Evolutionary conservation across 1,140 invertebrate genomes (phyloP), one percentile per base, ranked within the genome.

Genomic region (Cephus cinctus): DNA sequence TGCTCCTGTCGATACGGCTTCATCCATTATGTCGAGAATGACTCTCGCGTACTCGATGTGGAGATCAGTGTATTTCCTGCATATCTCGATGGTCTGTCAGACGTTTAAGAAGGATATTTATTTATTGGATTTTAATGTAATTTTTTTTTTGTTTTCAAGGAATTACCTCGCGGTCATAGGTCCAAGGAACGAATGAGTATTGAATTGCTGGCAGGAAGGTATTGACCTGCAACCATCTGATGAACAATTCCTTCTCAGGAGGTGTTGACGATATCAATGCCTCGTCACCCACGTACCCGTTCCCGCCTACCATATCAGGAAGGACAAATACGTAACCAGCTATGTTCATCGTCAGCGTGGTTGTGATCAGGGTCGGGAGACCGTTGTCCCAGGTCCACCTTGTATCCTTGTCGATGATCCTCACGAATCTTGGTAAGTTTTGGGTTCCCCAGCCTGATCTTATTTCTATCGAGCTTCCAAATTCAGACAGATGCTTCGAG

Each of bases 241-340:
- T 83, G 58, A 89, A 95, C n/a, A 97, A 74, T 68, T 96, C 89
- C 51, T 85, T 84, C 3, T 81, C 81, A 2, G 85, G 85, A 8
- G 80, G 77, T 16, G n/a, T n/a, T n/a, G n/a, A 52, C 49, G 2
- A 57, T 67, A 2, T 61, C 53, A 16, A 55, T 58, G 19, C 62
- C 16, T 75, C 80, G 65, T 79, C 77, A 25, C 78, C 71, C 9
- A 80, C 70, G 60, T 87, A 90, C 0, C 84, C 88, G 66, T 94
- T 95, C 2, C 94, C 94, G 2, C 94, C 94, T 55, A 98, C 86
- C 88, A 96, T 93, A 64, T 96, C 93, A 0, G 92, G 91, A 2
- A 96, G 71, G 4, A 95, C 86, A 57, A 89, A 86, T 0, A 86
- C 82, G 71, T 96, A 96, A 4, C 93, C 93, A 54, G 88, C 83